Evolutionary conservation across 2,797 vertebrate genomes (phyloP).

Genomic region (Xiphorhynchus erythropygius): DNA sequence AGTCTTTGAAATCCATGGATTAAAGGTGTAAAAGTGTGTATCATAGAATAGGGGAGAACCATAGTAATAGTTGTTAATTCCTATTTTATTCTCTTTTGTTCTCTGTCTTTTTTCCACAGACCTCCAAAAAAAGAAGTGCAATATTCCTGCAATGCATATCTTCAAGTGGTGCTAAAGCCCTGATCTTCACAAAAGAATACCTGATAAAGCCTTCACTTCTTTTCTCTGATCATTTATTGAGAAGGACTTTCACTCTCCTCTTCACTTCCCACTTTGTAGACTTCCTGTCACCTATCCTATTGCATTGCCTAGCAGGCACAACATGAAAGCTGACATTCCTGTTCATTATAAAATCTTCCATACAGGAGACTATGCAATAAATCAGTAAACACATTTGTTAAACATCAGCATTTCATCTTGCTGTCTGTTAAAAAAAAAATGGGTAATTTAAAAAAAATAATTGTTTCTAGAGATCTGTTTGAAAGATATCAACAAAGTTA

Average conservation of each 20-base stretch:
- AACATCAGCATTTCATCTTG: conserved; percentile 2
- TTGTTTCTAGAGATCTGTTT: neutral
- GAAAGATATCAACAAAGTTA: neutral
- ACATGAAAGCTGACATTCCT: neutral
- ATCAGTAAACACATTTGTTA: conserved; percentile 12
- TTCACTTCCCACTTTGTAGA: neutral
- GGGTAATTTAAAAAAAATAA: neutral
- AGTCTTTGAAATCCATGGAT: conserved; percentile 27
- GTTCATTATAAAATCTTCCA: neutral
- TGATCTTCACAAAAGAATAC: neutral
- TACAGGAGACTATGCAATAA: neutral
- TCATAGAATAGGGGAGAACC: neutral
- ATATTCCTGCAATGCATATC: neutral
- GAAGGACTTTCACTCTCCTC: neutral
- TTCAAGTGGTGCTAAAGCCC: neutral
- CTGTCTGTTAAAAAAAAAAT: neutral
- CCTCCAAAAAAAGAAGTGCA: neutral
- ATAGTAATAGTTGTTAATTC: neutral
- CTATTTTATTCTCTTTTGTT: neutral
- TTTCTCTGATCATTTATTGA: neutral
- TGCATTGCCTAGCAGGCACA: neutral
- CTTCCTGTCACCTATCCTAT: neutral
- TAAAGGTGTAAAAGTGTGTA: conserved; percentile 20
- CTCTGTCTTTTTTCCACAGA: neutral
- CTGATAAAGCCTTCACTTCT: neutral